Percentiles rank a stretch among this genome's conserved stretches.
Conservation (phyloP, 2,113 vertebrate species). For the Nipponia nippon region DNA sequence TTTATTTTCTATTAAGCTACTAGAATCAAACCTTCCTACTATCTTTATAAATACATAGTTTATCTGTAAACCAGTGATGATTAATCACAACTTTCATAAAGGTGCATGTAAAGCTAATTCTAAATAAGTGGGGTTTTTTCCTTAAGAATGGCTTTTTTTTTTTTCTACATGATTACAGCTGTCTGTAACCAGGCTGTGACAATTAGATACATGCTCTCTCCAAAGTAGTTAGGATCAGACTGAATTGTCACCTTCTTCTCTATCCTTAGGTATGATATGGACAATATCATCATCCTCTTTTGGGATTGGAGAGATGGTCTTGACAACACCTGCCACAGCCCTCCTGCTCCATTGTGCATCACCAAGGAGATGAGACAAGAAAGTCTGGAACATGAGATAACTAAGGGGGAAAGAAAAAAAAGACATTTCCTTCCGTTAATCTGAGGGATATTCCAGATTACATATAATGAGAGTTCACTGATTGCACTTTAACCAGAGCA, state of each 20-base stretch:
- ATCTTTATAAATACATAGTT: neutral
- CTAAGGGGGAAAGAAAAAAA: neutral
- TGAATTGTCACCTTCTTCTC: neutral
- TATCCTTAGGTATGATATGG: neutral
- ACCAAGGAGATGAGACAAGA: neutral
- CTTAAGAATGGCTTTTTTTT: neutral
- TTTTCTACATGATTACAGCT: neutral
- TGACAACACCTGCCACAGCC: neutral
- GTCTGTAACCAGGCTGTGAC: neutral
- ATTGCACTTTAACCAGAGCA: neutral
- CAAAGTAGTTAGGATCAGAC: neutral
- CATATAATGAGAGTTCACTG: neutral
- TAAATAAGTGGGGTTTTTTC: neutral
- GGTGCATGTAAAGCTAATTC: neutral
- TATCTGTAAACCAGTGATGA: neutral
- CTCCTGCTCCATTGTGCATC: neutral
- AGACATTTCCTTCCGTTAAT: neutral
- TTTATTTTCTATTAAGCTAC: neutral
- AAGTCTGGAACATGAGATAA: neutral
- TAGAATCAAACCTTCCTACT: neutral
- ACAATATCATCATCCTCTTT: neutral
- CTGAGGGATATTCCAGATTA: neutral
- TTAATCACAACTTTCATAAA: neutral
- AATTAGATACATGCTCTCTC: neutral
- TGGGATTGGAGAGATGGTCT: neutral